Evolutionary conservation across 2,113 vertebrate genomes (phyloP).

Genomic region (Amia ocellicauda): DNA sequence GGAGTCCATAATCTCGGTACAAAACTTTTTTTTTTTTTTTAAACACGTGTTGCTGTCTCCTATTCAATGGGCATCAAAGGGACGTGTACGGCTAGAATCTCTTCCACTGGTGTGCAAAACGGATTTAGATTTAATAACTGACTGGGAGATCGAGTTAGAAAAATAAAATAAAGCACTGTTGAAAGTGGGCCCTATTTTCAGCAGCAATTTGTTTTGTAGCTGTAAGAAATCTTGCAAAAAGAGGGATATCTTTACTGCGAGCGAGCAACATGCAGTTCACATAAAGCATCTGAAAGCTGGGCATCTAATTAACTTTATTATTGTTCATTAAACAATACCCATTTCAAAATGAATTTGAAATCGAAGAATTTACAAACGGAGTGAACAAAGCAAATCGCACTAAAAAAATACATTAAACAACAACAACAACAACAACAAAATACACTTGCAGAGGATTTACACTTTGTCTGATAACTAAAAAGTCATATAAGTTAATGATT

Average conservation of each 20-base stretch:
- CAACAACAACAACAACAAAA: too few relatives aligned
- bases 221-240: too few relatives aligned
- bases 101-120: constrained; percentile 35
- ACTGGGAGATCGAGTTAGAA: constrained; percentile 38
- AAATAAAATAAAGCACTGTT: too few relatives aligned
- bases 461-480: constrained; percentile 35
- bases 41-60: constrained; percentile 45
- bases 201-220: too few relatives aligned
- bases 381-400: too few relatives aligned
- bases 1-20: constrained; percentile 67
- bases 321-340: not conserved
- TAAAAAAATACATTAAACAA: too few relatives aligned
- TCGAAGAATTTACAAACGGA: too few relatives aligned
- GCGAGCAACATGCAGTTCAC: not conserved
- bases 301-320: constrained; percentile 1
- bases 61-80: constrained; percentile 47
- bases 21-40: constrained; percentile 51
- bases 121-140: constrained; percentile 57
- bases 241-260: too few relatives aligned
- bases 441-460: too few relatives aligned
- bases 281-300: not conserved
- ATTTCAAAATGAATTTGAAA: not conserved
- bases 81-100: constrained; percentile 41
- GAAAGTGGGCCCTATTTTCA: too few relatives aligned
- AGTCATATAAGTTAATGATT: constrained; percentile 51